Evolutionary conservation across 2,113 vertebrate genomes (phyloP).

Genomic region (Oreochromis niloticus): DNA sequence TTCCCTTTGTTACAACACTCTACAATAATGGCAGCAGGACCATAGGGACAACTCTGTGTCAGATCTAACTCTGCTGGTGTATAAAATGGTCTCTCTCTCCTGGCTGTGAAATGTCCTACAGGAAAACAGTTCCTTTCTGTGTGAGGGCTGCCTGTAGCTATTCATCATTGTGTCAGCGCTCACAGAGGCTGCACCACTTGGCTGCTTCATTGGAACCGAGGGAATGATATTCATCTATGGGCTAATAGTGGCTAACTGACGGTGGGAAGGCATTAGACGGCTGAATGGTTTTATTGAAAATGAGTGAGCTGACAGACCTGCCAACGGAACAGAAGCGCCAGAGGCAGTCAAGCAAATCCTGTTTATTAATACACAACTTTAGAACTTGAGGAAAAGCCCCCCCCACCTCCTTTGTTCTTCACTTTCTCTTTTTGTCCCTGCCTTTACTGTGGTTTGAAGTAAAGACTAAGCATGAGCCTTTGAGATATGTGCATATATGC

Average conservation of each 20-base stretch:
- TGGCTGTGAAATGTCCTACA: slow-evolving; percentile 52
- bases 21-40: slow-evolving; percentile 15
- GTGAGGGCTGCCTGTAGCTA: slow-evolving; percentile 53
- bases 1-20: not conserved
- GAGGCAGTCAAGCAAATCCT: slow-evolving; percentile 45
- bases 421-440: not conserved
- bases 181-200: slow-evolving; percentile 60
- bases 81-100: slow-evolving; percentile 33
- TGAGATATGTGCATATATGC: not conserved
- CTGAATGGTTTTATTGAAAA: slow-evolving; percentile 67
- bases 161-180: slow-evolving; percentile 68
- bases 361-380: slow-evolving; percentile 58
- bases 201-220: slow-evolving; percentile 61
- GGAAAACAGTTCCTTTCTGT: slow-evolving; percentile 48
- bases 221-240: slow-evolving; percentile 64
- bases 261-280: slow-evolving; percentile 65
- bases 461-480: not conserved
- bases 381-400: slow-evolving; percentile 30
- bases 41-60: slow-evolving; percentile 10
- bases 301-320: slow-evolving; percentile 58
- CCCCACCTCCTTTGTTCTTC: slow-evolving; percentile 13
- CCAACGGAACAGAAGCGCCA: slow-evolving; percentile 35
- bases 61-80: slow-evolving; percentile 8
- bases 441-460: not conserved
- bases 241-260: slow-evolving; percentile 70